Base-by-base conservation (phyloP, 2,113 vertebrate species). In the Etia nguti region DNA sequence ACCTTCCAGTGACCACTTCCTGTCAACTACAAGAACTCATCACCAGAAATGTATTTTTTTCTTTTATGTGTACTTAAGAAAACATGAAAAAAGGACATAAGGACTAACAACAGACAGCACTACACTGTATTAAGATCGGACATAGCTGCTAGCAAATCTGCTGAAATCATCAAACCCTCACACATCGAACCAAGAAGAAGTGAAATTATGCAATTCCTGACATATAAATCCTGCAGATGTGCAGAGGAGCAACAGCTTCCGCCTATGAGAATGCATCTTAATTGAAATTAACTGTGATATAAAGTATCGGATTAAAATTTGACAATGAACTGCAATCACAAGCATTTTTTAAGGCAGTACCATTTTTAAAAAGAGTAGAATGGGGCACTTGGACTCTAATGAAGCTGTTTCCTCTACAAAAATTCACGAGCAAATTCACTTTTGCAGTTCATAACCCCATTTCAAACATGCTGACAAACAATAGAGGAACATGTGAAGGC, bases 381-480 rank as follows among this genome's bases (percentile, higher is more conserved):
- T 34, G 26, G 52, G 46, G 52, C 43, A 52, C 16, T 77, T 20
- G 48, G 43, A 12, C 0, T 26, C 41, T 18, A 3, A 29, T 10
- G 68, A 73, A 48, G 2, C 68, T 46, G 10, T n/a, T 77, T 4
- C 4, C 7, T 52, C 26, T 48, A 52, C 73, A 31, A 31, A 20
- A 29, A 50, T 77, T 0, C 26, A 3, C 24, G 29, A 11, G 10
- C 3, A 0, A 77, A 77, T 43, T 46, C 26, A 1, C 6, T 8
- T 2, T 50, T 77, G 16, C 24, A 31, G 10, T 77, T 77, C 46
- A n/a, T n/a, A 77, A 2, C 46, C 46, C 2, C 46, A 3, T 77
- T 20, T 52, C 10, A 77, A 77, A 77, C 1, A 50, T n/a, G 10
- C 46, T 52, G 46, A 77, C 46, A 77, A 52, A 50, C 26, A 52